Base-by-base conservation (phyloP, 2,888 invertebrate species). In the Eupithecia dodoneata region DNA sequence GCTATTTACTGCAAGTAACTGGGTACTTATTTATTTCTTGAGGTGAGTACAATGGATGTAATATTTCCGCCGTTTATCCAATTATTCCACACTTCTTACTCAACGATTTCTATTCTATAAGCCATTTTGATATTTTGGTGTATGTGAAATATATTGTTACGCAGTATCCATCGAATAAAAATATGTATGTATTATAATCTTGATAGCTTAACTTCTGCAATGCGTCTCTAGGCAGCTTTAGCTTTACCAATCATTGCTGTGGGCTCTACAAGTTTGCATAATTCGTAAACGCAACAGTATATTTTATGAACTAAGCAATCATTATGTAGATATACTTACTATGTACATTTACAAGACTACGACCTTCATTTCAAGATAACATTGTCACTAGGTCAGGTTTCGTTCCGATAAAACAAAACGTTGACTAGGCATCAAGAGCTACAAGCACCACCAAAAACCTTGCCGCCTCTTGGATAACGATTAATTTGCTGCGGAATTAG, bases 401-500 rank as follows among this genome's bases (percentile, higher is more conserved):
- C 15, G 55, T 59, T 55, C 49, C 66, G 73, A 71, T 66, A 76
- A 74, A 69, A 71, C 71, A 67, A 74, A 71, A 30, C 47, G 45
- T 44, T 49, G 42, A 66, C 52, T 30, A 74, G 41, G 55, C 67
- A 72, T 30, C 70, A 66, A 4, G 41, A 45, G 15, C 13, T n/a
- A 5, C 45, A 5, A 47, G 18, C 30, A 45, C 12, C 45, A 12
- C 18, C 47, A 10, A 70, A 47, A 49, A 45, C 70, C 70, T 45
- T 47, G 47, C 10, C 41, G 69, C 6, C 59, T 72, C 73, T 73
- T 75, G 71, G 15, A 45, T 59, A 65, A 52, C 76, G 65, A 75
- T 67, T 77, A 77, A 78, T 82, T 83, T 80, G 80, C 82, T 81
- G 72, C 66, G 76, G 73, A 76, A 77, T 82, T 83, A 83, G 83